Evolutionary conservation across 2,888 invertebrate species (phyloP).

Genomic region (Leptinotarsa peninsularis): DNA sequence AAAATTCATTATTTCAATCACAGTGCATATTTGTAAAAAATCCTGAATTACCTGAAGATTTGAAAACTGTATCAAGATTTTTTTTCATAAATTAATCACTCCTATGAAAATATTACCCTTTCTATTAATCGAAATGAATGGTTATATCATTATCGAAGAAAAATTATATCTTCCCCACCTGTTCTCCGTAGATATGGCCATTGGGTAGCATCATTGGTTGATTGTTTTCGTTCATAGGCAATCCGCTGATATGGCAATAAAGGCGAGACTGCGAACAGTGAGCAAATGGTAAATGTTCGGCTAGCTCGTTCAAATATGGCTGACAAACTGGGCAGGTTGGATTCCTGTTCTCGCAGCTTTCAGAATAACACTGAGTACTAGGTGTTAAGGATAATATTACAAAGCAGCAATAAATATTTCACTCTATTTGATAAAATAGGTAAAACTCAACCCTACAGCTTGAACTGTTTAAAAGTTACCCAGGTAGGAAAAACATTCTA

Average conservation of each 20-base stretch:
- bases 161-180: conserved; percentile 68
- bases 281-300: conserved; percentile 89
- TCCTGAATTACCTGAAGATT: too few relatives aligned
- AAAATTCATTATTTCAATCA: too few relatives aligned
- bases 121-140: neutral
- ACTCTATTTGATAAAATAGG: neutral
- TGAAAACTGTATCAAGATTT: too few relatives aligned
- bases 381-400: conserved; percentile 48
- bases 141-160: neutral
- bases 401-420: neutral
- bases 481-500: too few relatives aligned
- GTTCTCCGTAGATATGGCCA: conserved; percentile 95
- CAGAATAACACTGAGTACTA: conserved; percentile 78
- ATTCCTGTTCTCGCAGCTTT: conserved; percentile 75
- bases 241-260: conserved; percentile 90
- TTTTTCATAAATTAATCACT: too few relatives aligned
- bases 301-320: conserved; percentile 87
- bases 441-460: neutral
- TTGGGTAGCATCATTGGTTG: conserved; percentile 99
- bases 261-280: conserved; percentile 96
- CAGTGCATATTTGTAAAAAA: too few relatives aligned
- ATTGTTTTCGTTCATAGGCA: conserved; percentile 96
- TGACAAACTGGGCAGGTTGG: conserved; percentile 94
- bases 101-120: too few relatives aligned
- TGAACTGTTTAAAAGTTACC: too few relatives aligned